Percentiles rank a stretch among this genome's conserved stretches.
Conservation (phyloP, 1,140 invertebrate genomes). For the Teleogryllus occipitalis region DNA sequence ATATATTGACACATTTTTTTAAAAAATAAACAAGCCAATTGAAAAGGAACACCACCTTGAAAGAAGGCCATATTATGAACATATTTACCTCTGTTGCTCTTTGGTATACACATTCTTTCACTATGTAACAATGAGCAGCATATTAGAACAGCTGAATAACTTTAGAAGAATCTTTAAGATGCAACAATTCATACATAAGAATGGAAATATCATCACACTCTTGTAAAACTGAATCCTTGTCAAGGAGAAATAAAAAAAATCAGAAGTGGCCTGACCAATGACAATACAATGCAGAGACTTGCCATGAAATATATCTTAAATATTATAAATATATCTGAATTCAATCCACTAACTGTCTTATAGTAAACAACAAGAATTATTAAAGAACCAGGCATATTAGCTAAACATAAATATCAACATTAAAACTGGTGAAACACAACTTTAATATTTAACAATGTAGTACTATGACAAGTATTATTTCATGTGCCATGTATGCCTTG, state of each 20-base stretch:
- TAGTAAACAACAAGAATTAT: conserved; percentile 16
- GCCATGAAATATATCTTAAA: conserved; percentile 13
- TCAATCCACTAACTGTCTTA: conserved; percentile 15
- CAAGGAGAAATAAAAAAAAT: too few relatives aligned
- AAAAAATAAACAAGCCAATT: background rate
- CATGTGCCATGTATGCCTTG: conserved; percentile 12
- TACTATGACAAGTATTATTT: conserved; percentile 22
- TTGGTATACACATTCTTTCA: too few relatives aligned
- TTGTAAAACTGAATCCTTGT: too few relatives aligned
- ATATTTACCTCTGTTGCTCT: too few relatives aligned
- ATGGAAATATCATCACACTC: too few relatives aligned
- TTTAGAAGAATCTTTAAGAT: too few relatives aligned
- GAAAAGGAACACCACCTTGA: too few relatives aligned
- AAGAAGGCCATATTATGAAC: too few relatives aligned
- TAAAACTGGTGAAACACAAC: conserved; percentile 22
- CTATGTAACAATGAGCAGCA: too few relatives aligned
- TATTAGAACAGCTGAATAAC: too few relatives aligned
- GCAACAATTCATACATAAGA: too few relatives aligned
- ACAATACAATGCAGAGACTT: conserved; percentile 17
- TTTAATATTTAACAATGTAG: conserved; percentile 19
- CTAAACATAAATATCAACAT: conserved; percentile 19
- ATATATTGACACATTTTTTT: background rate
- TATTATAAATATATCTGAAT: conserved; percentile 18
- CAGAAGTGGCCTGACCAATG: background rate
- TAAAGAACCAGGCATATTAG: conserved; percentile 16